Evolutionary conservation across 2,113 vertebrate genomes (phyloP).

Genomic region (Gorsachius goisagi): DNA sequence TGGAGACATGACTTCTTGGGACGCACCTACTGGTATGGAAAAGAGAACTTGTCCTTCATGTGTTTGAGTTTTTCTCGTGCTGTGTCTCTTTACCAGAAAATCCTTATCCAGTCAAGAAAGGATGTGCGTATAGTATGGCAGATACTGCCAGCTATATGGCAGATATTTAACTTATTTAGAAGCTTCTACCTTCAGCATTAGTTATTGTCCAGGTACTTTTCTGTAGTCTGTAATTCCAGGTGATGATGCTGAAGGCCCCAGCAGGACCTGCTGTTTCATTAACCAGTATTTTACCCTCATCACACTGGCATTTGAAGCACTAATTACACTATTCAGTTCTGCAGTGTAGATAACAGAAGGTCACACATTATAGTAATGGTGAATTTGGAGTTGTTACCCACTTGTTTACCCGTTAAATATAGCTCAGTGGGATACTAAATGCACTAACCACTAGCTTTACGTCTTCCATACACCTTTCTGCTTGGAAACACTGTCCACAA

Average conservation of each 20-base stretch:
- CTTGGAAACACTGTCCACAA: neutral
- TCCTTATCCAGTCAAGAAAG: neutral
- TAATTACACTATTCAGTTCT: neutral
- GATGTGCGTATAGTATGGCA: neutral
- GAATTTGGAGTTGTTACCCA: neutral
- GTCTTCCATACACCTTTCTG: neutral
- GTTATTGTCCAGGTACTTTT: neutral
- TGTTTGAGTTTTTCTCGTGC: neutral
- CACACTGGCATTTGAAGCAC: neutral
- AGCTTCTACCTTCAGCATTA: neutral
- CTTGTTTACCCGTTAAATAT: neutral
- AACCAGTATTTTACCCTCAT: neutral
- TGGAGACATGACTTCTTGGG: slow-evolving; percentile 90
- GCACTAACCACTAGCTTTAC: neutral
- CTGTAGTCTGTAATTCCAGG: neutral
- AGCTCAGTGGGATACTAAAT: neutral
- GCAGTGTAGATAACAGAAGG: neutral
- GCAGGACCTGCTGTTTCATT: neutral
- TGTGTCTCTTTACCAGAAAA: neutral
- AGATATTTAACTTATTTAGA: neutral
- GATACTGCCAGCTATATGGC: too few relatives aligned
- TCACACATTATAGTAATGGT: neutral
- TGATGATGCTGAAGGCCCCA: neutral
- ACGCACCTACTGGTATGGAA: slow-evolving; percentile 83
- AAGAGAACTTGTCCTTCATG: neutral